Evolutionary conservation across 2,888 invertebrate genomes (phyloP).

Genomic region (Gari tellinella): DNA sequence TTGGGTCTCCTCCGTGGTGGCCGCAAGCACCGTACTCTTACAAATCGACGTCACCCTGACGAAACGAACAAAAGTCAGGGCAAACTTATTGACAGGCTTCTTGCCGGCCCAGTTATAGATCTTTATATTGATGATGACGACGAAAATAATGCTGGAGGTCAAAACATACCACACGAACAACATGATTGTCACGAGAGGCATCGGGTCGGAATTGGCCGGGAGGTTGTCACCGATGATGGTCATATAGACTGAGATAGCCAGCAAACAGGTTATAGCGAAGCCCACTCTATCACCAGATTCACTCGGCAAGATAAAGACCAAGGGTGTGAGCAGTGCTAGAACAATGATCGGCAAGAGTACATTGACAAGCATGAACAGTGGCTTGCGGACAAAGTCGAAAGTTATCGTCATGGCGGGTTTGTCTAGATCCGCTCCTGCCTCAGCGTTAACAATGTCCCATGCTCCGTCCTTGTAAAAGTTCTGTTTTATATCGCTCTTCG

Average conservation of each 20-base stretch:
- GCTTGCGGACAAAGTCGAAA: constrained; percentile 10
- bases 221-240: constrained; percentile 26
- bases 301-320: constrained; percentile 26
- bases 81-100: too few species aligned
- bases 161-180: constrained; percentile 27
- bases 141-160: constrained; percentile 24
- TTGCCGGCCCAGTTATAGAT: too few species aligned
- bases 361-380: constrained; percentile 26
- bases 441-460: constrained; percentile 6
- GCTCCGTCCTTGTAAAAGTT: constrained; percentile 8
- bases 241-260: constrained; percentile 36
- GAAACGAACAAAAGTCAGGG: too few species aligned
- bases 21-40: too few species aligned
- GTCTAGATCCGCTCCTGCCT: background rate
- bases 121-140: constrained; percentile 20
- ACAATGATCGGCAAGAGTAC: constrained; percentile 22
- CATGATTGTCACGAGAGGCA: constrained; percentile 26
- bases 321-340: constrained; percentile 13
- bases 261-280: constrained; percentile 20
- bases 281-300: constrained; percentile 33
- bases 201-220: constrained; percentile 28
- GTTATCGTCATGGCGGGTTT: constrained; percentile 1
- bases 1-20: too few species aligned
- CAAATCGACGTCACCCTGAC: too few species aligned
- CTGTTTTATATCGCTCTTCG: too few species aligned